Conservation (phyloP, 92 coral and sea anemone genomes). For the Hydrozoanthus gracilis region DNA sequence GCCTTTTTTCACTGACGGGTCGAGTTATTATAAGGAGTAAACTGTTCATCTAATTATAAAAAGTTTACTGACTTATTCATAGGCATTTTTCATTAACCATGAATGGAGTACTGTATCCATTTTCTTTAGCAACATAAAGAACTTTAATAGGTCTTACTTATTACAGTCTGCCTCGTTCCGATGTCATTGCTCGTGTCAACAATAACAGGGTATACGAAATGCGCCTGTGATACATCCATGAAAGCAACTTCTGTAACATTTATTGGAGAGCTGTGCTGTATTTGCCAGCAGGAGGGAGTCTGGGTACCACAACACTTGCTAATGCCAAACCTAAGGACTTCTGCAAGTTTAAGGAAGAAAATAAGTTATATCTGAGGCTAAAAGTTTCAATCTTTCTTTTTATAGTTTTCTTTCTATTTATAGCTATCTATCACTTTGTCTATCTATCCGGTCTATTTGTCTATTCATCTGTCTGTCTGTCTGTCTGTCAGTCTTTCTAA, state of each 20-base stretch:
- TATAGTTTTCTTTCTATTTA: no score
- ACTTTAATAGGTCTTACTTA: slow-evolving; percentile 23
- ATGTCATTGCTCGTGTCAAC: slow-evolving; percentile 62
- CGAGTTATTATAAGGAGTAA: no score
- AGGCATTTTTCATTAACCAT: neutral
- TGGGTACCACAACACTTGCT: slow-evolving; percentile 63
- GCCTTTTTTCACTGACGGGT: no score
- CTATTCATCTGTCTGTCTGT: no score
- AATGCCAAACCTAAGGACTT: slow-evolving; percentile 25
- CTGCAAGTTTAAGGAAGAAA: neutral
- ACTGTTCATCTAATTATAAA: no score
- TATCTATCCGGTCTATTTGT: no score
- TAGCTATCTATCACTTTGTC: no score
- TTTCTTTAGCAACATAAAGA: neutral
- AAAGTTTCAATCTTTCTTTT: no score
- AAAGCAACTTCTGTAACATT: slow-evolving; percentile 59
- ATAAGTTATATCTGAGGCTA: no score
- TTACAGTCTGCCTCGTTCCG: slow-evolving; percentile 32
- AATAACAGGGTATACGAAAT: slow-evolving; percentile 70
- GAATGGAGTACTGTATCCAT: neutral
- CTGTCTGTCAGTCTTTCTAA: no score
- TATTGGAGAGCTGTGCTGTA: slow-evolving; percentile 54
- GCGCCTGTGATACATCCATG: slow-evolving; percentile 35
- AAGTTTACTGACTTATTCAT: no score
- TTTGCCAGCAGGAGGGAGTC: slow-evolving; percentile 64